Evolutionary conservation across 1,140 invertebrate genomes (phyloP), one percentile per base, ranked within the genome.

Genomic region (Trichonephila clavipes): DNA sequence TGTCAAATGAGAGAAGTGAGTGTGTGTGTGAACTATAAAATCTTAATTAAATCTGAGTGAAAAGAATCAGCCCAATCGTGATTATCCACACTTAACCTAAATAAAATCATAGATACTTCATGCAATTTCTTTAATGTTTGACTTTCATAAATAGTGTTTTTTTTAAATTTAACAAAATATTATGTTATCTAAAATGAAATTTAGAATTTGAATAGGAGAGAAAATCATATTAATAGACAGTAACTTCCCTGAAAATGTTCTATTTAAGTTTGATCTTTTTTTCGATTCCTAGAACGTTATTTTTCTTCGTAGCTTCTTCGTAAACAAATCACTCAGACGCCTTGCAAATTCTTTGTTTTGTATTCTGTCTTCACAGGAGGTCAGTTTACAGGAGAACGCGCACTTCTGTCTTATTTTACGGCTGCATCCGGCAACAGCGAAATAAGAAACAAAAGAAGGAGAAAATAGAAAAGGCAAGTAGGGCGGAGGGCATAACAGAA

Each of bases 291-390:
- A 77, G 34, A 77, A 34, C 34, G 16, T 16, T 1, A 21, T 77
- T 77, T 19, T 77, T 77, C 34, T 40, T 40, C 12, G 14, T 40
- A 16, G 14, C 28, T 40, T 34, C n/a, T 69, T 51, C 12, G 44
- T 77, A 89, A 58, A 89, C 88, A 89, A 89, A 89, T 89, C 88
- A 89, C 88, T 77, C 66, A 89, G 88, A n/a, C n/a, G 51, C 14
- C 66, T 85, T 66, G 61, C 24, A 85, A 62, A 85, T 66, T 51
- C 51, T 81, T 90, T 51, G 34, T 77, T 83, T 51, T n/a, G 59
- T 85, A 91, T 91, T 91, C 81, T 44, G 24, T 40, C 59, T 66
- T 62, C 81, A 83, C 21, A 85, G n/a, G 62, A 28, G 77, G 90
- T 92, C 90, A 92, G 81, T 92, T 92, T 92, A 61, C 21, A 85